Percentiles rank a stretch among this genome's conserved stretches.
phyloP scores from a whole-genome alignment of 2,797 vertebrate species.

The Hipposideros larvatus region DNA sequence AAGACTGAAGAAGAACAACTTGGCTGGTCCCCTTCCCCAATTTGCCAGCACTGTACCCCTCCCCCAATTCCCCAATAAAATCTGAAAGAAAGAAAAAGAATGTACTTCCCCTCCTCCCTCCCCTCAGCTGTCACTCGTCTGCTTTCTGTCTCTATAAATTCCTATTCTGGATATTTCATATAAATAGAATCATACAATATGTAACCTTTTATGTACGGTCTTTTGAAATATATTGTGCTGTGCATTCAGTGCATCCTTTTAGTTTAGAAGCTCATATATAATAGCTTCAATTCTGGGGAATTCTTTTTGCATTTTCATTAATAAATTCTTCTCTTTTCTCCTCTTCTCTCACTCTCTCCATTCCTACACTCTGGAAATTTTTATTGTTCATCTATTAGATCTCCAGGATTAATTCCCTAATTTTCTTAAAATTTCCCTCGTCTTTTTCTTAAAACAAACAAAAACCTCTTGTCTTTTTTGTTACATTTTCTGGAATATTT shows the following conservation, averaged over 20 bases:
- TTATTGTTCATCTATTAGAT: neutral
- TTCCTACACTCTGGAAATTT: neutral
- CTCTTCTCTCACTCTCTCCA: neutral
- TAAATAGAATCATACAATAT: neutral
- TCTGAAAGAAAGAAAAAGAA: neutral
- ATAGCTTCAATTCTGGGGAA: neutral
- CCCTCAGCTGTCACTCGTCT: neutral
- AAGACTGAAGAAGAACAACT: too few species aligned
- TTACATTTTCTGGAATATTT: conserved; percentile 15
- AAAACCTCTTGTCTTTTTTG: neutral
- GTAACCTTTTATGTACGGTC: neutral
- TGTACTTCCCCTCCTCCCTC: neutral
- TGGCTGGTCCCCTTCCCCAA: too few species aligned
- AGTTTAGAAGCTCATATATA: neutral
- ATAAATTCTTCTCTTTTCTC: neutral
- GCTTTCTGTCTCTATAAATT: neutral
- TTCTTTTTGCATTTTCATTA: neutral
- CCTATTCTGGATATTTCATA: neutral
- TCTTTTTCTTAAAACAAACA: neutral
- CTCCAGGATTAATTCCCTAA: neutral
- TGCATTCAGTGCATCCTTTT: neutral
- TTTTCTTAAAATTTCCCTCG: neutral
- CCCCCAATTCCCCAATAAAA: too few species aligned
- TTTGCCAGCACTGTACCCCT: too few species aligned
- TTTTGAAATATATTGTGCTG: neutral